Base-by-base conservation (phyloP, 2,888 invertebrate species). In the Halocaridina rubra region DNA sequence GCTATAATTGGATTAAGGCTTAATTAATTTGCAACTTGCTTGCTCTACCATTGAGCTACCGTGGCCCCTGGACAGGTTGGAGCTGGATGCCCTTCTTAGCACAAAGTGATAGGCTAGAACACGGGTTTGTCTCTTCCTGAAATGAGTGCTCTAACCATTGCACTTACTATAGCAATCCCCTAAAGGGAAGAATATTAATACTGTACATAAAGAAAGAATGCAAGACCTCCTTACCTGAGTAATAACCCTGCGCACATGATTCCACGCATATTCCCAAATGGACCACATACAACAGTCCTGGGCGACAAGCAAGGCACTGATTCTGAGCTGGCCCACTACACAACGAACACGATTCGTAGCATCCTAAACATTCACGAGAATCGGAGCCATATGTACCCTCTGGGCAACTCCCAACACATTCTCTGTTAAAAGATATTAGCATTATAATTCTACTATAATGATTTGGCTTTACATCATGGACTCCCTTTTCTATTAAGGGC, bases 181-280 rank as follows among this genome's bases (percentile, higher is more conserved):
- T 13, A 16, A 13, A 10, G 13, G 1, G 16, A 29, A 71, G 16
- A 30, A 10, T 2, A 30, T 4, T 30, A 71, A n/a, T 30, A 72
- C 13, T 5, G n/a, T 72, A 19, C 39, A 32, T 46, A 16, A 19
- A n/a, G 8, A 24, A 3, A 29, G 13, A n/a, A 2, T 71, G 7
- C 5, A 13, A n/a, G n/a, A 29, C 27, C 77, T 64, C 92, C 92
- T 91, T 91, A 95, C 95, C 94, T 92, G 96, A 96, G 92, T 94
- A 97, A 90, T 97, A 97, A 74, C 96, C 96, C 90, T 96, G 96
- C 0, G 97, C 96, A 90, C 97, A 97, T 89, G 95, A 94, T 90
- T 96, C 96, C 85, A 97, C 92, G 90, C 97, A 97, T 24, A 96
- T 95, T 61, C 96, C 95, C 86, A 97, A 92, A 91, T 97, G 97